Conservation (phyloP, 1,140 invertebrate species). For the Microplitis mediator region DNA sequence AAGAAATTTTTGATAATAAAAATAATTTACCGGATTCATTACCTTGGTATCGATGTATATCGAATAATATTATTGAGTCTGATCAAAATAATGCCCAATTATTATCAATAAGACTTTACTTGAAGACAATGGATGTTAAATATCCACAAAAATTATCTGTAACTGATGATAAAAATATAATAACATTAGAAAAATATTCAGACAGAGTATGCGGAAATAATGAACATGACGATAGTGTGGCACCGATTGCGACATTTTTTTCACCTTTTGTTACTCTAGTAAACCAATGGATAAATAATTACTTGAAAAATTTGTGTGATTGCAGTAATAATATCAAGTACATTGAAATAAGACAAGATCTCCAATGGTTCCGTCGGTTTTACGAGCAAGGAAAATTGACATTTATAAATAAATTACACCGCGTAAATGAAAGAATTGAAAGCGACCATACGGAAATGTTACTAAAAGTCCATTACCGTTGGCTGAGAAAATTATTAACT, state of each 20-base stretch:
- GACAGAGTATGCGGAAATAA: slow-evolving; percentile 46
- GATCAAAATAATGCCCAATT: background rate
- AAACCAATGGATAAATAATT: background rate
- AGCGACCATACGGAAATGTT: slow-evolving; percentile 39
- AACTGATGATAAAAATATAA: slow-evolving; percentile 32
- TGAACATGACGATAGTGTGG: background rate
- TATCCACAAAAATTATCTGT: background rate
- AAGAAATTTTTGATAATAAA: background rate
- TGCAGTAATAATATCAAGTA: background rate
- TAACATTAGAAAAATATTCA: slow-evolving; percentile 50
- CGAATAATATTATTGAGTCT: background rate
- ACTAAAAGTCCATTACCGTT: slow-evolving; percentile 53
- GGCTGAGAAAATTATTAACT: slow-evolving; percentile 50
- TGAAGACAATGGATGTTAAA: slow-evolving; percentile 12
- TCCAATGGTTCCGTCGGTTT: slow-evolving; percentile 63
- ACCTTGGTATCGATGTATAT: slow-evolving; percentile 1
- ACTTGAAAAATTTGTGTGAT: background rate
- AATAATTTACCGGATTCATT: background rate
- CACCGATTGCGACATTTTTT: slow-evolving; percentile 1
- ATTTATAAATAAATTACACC: slow-evolving; percentile 34
- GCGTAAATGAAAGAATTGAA: slow-evolving; percentile 28
- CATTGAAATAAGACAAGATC: slow-evolving; percentile 35
- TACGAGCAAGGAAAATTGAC: slow-evolving; percentile 39
- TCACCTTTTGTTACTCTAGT: slow-evolving; percentile 2
- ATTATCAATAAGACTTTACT: slow-evolving; percentile 21